Conservation (phyloP, 2,113 vertebrate species). For the Mormyrus lacerda region DNA sequence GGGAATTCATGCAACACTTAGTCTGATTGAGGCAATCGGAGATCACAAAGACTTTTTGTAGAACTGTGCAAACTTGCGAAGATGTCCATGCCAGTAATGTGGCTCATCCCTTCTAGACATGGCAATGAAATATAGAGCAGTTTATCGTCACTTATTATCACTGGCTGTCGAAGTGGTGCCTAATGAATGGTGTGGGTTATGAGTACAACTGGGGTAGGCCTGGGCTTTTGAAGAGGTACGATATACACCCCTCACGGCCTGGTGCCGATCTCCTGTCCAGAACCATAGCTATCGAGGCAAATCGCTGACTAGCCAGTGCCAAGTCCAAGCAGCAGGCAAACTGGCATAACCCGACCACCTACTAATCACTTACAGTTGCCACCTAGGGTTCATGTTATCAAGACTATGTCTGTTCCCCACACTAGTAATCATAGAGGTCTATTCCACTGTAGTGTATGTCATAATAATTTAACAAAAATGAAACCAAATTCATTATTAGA, state of each 20-base stretch:
- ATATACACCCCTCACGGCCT: not conserved
- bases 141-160: not conserved
- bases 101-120: not conserved
- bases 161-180: not conserved
- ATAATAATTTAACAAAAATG: not conserved
- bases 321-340: not conserved
- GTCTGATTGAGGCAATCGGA: not conserved
- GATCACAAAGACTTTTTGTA: not conserved
- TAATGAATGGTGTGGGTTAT: not conserved
- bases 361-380: not conserved
- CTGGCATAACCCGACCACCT: not conserved
- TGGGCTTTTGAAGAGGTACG: no score
- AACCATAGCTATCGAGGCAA: not conserved
- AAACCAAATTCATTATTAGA: not conserved
- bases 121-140: not conserved
- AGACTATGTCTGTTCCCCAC: not conserved
- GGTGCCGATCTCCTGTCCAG: not conserved
- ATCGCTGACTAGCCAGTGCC: not conserved
- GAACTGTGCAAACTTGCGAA: not conserved
- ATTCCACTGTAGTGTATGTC: not conserved
- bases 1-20: not conserved
- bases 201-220: not conserved
- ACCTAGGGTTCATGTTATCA: not conserved
- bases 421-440: not conserved
- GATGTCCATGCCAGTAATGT: not conserved